Evolutionary conservation across 23 tunicate species (phyloP).

Genomic region (Ascidia mentula): DNA sequence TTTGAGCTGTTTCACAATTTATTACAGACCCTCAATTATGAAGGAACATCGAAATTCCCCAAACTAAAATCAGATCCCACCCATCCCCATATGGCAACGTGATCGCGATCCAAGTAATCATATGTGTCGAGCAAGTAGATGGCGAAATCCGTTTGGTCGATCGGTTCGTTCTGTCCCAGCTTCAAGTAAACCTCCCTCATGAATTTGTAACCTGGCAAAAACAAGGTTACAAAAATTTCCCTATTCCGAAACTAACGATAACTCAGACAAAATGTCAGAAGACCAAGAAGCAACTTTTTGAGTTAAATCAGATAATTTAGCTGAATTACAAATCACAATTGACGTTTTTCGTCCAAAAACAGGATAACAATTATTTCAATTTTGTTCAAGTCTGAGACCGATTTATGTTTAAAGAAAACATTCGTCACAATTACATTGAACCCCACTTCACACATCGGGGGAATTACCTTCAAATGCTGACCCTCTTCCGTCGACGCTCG

Average conservation of each 20-base stretch:
- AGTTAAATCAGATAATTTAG: too few species aligned
- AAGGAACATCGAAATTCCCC: background rate
- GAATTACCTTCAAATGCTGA: conserved; percentile 97
- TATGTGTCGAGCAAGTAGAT: conserved; percentile 21
- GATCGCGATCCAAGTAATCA: conserved; percentile 39
- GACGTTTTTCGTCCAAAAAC: too few species aligned
- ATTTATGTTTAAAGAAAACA: too few species aligned
- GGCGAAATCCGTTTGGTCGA: conserved; percentile 94
- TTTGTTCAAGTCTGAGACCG: too few species aligned
- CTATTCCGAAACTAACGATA: too few species aligned
- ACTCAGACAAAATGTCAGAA: too few species aligned
- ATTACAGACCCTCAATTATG: background rate
- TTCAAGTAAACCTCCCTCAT: conserved; percentile 75
- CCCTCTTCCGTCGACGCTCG: conserved; percentile 94
- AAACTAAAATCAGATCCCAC: conserved; percentile 34
- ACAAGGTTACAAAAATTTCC: background rate
- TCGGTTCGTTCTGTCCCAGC: conserved; percentile 88
- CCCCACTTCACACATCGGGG: too few species aligned
- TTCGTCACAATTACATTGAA: too few species aligned
- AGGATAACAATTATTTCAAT: too few species aligned
- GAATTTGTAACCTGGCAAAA: conserved; percentile 72
- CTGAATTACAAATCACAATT: background rate
- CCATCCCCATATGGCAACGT: conserved; percentile 96
- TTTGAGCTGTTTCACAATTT: background rate
- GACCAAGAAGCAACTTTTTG: too few species aligned